These are phyloP conservation scores for Archocentrus centrarchus DNA, from an alignment of 2,113 vertebrate species.

Conservation along the genomic window DNA sequence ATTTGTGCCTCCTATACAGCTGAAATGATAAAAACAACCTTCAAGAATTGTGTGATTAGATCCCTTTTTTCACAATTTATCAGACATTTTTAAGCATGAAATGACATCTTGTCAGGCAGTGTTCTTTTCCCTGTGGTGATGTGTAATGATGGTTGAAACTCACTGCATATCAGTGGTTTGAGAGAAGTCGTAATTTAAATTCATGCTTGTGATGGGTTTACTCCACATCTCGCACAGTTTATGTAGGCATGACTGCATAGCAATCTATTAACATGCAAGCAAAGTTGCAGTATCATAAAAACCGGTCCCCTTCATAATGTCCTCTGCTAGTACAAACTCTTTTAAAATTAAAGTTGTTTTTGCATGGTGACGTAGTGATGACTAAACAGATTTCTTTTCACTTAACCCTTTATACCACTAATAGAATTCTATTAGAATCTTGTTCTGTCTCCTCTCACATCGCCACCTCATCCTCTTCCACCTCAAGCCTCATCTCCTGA, in stretches of 20 bases:
- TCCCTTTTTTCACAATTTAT: neutral
- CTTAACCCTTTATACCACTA: too few relatives aligned
- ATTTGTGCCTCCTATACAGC: neutral
- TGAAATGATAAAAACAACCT: neutral
- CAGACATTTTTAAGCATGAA: neutral
- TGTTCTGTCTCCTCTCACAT: too few relatives aligned
- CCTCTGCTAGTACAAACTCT: neutral
- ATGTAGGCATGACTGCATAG: neutral
- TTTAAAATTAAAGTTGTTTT: neutral
- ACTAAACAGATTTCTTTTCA: neutral
- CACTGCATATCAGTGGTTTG: neutral
- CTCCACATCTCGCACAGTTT: neutral
- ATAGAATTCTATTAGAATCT: too few relatives aligned
- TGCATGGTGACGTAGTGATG: neutral
- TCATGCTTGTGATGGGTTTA: neutral
- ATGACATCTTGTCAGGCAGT: neutral
- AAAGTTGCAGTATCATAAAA: neutral
- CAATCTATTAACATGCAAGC: neutral
- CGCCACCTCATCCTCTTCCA: too few relatives aligned
- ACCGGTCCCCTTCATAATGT: neutral
- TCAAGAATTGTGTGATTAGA: neutral
- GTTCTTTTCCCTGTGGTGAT: neutral
- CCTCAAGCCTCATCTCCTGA: too few relatives aligned
- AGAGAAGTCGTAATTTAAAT: neutral
- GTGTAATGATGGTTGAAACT: neutral